These are phyloP conservation scores for Stenchaetothrips biformis DNA, from an alignment of 2,888 invertebrate species.

Conservation along the genomic window DNA sequence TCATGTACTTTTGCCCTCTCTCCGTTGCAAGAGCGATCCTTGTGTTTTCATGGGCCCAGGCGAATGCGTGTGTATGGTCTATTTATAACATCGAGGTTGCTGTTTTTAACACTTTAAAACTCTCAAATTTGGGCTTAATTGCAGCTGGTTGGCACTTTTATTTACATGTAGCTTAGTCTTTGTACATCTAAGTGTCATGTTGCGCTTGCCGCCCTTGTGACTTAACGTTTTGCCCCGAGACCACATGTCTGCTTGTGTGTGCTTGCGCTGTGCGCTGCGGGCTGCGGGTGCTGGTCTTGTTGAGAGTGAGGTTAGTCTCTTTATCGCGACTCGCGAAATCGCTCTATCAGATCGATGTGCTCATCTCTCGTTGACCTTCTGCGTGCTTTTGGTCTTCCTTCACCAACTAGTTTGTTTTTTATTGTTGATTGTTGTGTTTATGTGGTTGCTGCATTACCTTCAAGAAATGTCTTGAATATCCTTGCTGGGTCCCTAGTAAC, in stretches of 20 bases:
- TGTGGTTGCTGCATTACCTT: too few relatives aligned
- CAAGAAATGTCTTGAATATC: too few relatives aligned
- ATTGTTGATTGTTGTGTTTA: too few relatives aligned
- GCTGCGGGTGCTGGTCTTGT: not conserved
- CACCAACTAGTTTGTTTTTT: not conserved
- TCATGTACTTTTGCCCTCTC: not conserved
- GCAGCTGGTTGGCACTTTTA: not conserved
- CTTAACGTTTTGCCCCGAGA: not conserved
- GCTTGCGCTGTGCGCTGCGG: not conserved
- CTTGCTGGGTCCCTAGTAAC: not conserved
- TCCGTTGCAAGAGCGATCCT: not conserved
- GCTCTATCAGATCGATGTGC: not conserved
- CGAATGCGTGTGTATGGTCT: conserved; percentile 20
- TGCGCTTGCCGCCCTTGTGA: not conserved
- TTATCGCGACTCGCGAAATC: conserved; percentile 20
- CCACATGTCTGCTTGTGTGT: conserved; percentile 18
- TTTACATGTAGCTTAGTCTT: not conserved
- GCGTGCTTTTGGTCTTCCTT: not conserved
- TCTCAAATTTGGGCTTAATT: not conserved
- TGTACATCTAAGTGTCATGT: conserved; percentile 6
- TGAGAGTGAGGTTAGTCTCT: conserved; percentile 15
- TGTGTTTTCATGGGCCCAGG: not conserved
- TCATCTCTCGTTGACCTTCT: not conserved
- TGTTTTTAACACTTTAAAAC: not conserved
- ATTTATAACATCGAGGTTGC: conserved; percentile 23